A percentile compares a stretch with the other conserved stretches of the same genome.
phyloP scores from a whole-genome alignment of 2,888 invertebrate genomes.

The Andrena chrysosceles region DNA sequence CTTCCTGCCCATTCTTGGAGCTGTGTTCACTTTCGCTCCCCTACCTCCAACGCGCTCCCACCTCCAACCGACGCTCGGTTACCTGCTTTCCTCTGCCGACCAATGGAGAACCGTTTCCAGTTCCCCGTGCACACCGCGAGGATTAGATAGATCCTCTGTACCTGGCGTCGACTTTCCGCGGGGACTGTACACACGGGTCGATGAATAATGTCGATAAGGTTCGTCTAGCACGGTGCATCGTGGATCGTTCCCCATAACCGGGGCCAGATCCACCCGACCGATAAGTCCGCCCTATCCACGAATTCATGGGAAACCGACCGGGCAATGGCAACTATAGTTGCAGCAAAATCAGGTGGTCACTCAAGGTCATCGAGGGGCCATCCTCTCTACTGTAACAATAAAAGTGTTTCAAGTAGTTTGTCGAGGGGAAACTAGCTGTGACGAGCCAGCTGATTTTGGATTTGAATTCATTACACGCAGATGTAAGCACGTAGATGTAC shows the following conservation, averaged over 20 bases:
- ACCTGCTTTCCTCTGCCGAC: constrained; percentile 40
- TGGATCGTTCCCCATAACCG: constrained; percentile 30
- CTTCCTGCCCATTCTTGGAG: constrained; percentile 84
- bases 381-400: too few relatives aligned
- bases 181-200: constrained; percentile 28
- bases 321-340: constrained; percentile 19
- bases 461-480: too few relatives aligned
- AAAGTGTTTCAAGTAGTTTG: too few relatives aligned
- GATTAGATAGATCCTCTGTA: constrained; percentile 40
- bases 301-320: constrained; percentile 16
- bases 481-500: too few relatives aligned
- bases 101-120: constrained; percentile 46
- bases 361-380: neutral
- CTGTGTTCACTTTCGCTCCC: constrained; percentile 83
- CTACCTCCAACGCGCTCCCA: constrained; percentile 62
- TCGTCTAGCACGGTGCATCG: constrained; percentile 26
- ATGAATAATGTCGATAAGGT: constrained; percentile 49
- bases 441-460: too few relatives aligned
- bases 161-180: constrained; percentile 8
- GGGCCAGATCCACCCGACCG: constrained; percentile 31
- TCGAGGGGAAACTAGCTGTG: too few relatives aligned
- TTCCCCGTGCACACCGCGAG: constrained; percentile 5
- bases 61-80: constrained; percentile 48
- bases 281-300: constrained; percentile 13
- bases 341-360: neutral